phyloP scores from a whole-genome alignment of 2,888 invertebrate species.

The Drosophila siamana region DNA sequence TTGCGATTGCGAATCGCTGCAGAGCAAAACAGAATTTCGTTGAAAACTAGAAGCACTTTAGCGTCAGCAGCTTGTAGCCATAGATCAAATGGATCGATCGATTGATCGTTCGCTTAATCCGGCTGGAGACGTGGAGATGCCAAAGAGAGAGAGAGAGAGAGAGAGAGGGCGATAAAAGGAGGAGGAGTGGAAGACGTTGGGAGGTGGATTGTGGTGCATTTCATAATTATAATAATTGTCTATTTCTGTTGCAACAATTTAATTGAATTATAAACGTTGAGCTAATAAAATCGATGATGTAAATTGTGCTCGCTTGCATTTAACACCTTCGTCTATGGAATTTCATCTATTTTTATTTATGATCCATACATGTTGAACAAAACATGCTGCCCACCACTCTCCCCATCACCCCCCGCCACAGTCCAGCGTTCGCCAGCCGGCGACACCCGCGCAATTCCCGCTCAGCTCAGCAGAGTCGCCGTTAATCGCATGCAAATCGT shows the following conservation, averaged over 20 bases:
- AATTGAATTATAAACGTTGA: conserved; percentile 77
- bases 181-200: background rate
- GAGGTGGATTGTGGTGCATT: background rate
- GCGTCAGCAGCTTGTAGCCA: conserved; percentile 22
- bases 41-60: conserved; percentile 21
- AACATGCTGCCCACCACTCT: conserved; percentile 48
- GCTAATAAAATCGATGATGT: conserved; percentile 84
- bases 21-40: background rate
- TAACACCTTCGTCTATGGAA: conserved; percentile 75
- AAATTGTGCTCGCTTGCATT: conserved; percentile 80
- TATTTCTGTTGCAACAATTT: conserved; percentile 56
- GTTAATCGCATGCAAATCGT: conserved; percentile 72
- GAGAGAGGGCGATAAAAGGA: background rate
- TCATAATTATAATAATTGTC: conserved; percentile 30
- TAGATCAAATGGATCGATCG: conserved; percentile 12
- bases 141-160: too few relatives aligned
- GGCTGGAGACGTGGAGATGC: background rate
- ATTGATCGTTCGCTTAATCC: background rate
- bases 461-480: background rate
- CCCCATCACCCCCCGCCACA: background rate
- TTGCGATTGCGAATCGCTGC: background rate
- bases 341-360: conserved; percentile 75
- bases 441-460: background rate
- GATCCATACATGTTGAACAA: conserved; percentile 49
- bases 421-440: background rate